Evolutionary conservation across 2,113 vertebrate genomes (phyloP).

Genomic region (Sylvilagus bachmani): DNA sequence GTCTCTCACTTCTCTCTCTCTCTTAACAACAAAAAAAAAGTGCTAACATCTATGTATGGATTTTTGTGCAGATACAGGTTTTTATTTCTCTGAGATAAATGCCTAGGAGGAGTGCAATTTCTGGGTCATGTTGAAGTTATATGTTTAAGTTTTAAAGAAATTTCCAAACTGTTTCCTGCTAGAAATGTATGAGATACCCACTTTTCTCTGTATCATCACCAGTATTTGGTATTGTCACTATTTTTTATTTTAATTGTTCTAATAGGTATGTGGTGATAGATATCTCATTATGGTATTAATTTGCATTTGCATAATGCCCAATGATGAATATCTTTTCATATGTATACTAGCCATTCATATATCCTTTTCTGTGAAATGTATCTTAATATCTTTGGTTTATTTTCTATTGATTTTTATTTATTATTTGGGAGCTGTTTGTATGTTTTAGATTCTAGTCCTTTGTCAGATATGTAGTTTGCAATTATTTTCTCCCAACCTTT

Average conservation of each 20-base stretch:
- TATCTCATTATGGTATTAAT: not conserved
- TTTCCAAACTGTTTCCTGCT: not conserved
- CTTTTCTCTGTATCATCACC: not conserved
- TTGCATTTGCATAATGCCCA: not conserved
- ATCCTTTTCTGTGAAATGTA: not conserved
- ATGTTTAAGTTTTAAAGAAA: constrained; percentile 44
- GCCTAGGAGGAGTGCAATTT: not conserved
- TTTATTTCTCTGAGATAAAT: constrained; percentile 42
- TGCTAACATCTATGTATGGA: not conserved
- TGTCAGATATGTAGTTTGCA: not conserved
- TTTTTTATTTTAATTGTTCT: not conserved
- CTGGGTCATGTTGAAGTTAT: not conserved
- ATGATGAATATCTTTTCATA: not conserved
- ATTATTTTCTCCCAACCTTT: not conserved
- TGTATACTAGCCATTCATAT: not conserved
- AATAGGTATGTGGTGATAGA: not conserved
- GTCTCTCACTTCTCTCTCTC: no score
- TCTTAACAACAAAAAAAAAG: no score
- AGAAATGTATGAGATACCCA: not conserved
- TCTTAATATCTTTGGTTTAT: not conserved
- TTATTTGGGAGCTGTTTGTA: not conserved
- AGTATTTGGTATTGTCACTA: not conserved
- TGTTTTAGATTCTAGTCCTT: not conserved
- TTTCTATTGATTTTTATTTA: not conserved
- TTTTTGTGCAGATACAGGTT: not conserved